These are phyloP conservation scores for Cyclina sinensis DNA, from an alignment of 1,140 invertebrate genomes.

Conservation along the genomic window DNA sequence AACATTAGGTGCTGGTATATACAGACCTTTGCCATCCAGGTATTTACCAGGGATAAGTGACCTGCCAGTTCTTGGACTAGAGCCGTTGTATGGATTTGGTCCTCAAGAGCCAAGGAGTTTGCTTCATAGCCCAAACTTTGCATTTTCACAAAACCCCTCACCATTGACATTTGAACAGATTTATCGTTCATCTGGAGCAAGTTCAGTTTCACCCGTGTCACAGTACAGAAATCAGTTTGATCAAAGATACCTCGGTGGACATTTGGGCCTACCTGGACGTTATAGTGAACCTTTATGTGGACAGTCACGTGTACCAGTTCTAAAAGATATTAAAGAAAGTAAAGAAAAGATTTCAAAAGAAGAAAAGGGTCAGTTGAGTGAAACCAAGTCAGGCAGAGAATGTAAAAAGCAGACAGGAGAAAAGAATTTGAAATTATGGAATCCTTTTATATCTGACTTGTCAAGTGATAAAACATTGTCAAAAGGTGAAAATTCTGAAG, in stretches of 20 bases:
- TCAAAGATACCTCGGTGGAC: constrained; percentile 33
- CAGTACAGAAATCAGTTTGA: constrained; percentile 64
- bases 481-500: background rate
- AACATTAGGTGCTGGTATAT: background rate
- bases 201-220: constrained; percentile 58
- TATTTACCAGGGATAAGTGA: constrained; percentile 42
- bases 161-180: constrained; percentile 66
- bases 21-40: constrained; percentile 56
- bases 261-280: constrained; percentile 26
- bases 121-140: constrained; percentile 63
- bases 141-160: constrained; percentile 60
- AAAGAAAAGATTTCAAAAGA: background rate
- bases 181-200: constrained; percentile 55
- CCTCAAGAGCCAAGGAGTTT: constrained; percentile 59
- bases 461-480: background rate
- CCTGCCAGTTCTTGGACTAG: constrained; percentile 41
- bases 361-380: background rate
- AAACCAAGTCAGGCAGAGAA: background rate
- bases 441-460: constrained; percentile 47
- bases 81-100: constrained; percentile 62
- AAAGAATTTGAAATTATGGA: constrained; percentile 57
- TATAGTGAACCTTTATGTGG: constrained; percentile 49
- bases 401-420: background rate
- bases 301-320: background rate
- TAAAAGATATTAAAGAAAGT: background rate